Base-by-base conservation (phyloP, 1,140 invertebrate genomes). In the Matsumurasca onukii region DNA sequence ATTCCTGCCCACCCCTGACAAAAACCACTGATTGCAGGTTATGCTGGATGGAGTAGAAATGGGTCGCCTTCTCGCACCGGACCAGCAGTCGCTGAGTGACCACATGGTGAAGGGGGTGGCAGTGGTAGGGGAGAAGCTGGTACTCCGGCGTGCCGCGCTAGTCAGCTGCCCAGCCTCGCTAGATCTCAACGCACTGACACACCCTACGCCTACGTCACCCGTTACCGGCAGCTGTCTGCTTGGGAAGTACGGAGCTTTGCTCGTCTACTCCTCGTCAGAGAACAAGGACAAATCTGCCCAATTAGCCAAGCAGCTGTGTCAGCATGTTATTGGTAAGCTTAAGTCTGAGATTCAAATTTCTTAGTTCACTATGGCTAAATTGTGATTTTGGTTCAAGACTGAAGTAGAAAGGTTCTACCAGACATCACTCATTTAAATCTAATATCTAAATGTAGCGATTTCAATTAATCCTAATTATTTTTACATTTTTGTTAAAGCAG, bases 61-160 rank as follows among this genome's bases (percentile, higher is more conserved):
- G n/a, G 87, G 84, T 73, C 82, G 82, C 64, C 76, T 94, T 25
- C 74, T 76, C 49, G 77, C 82, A 0, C 69, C 77, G 1, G 86
- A 91, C 76, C 88, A 88, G 1, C 91, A 91, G 77, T 84, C 83
- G 1, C 76, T 98, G 20, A 86, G 84, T 1, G 95, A 98, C 81
- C 82, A 91, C 72, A 80, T 92, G 51, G 95, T 93, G 0, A 77
- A 96, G 52, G 83, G 89, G 15, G 94, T 98, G 75, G 94, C 94
- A 1, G 85, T 81, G 57, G 80, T 98, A 5, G 94, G 95, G 17
- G 96, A 98, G 82, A 98, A 98, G 80, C 90, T 96, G 49, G 78
- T 83, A n/a, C 77, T 95, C 24, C 83, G 87, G 52, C 82, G 94
- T 63, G 94, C 91, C 0, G 80, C 92, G 1, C 90, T 87, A 75